Percentiles rank a stretch among this genome's conserved stretches.
Evolutionary conservation across 2,888 invertebrate species (phyloP).

Genomic region (Strigamia maritima): DNA sequence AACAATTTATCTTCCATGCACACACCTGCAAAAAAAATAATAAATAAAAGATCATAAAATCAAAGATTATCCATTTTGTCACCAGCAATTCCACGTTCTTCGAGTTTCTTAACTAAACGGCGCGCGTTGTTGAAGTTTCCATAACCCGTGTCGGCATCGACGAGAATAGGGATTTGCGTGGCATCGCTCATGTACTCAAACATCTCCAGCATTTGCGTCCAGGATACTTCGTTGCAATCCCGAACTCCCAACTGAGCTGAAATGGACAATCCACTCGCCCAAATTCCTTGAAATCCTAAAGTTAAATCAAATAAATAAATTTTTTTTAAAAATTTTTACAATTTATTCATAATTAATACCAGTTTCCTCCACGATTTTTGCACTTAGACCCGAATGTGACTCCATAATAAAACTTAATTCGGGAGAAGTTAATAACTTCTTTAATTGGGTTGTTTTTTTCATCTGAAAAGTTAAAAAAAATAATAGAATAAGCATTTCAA

Average conservation of each 20-base stretch:
- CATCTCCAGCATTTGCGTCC: slow-evolving; percentile 55
- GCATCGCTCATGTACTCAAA: slow-evolving; percentile 55
- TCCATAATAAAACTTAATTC: slow-evolving; percentile 55
- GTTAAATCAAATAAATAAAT: background rate
- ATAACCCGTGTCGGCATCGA: slow-evolving; percentile 56
- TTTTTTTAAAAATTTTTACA: background rate
- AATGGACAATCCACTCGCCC: slow-evolving; percentile 55
- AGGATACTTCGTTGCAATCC: slow-evolving; percentile 55
- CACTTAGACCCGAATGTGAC: slow-evolving; percentile 54
- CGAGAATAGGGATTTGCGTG: slow-evolving; percentile 52
- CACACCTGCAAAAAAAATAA: slow-evolving; percentile 48
- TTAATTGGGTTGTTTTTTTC: slow-evolving; percentile 50
- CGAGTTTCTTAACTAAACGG: slow-evolving; percentile 53
- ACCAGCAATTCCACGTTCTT: slow-evolving; percentile 55
- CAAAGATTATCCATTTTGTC: slow-evolving; percentile 22
- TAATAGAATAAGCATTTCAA: background rate
- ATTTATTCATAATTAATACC: slow-evolving; percentile 46
- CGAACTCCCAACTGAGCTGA: slow-evolving; percentile 54
- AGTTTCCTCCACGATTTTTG: slow-evolving; percentile 54
- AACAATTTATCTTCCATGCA: slow-evolving; percentile 56
- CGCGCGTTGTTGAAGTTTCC: slow-evolving; percentile 56
- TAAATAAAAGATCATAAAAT: background rate
- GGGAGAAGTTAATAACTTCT: slow-evolving; percentile 51
- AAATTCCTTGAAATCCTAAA: slow-evolving; percentile 51
- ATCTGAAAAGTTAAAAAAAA: slow-evolving; percentile 23